Percentiles rank a stretch among this genome's conserved stretches.
These are phyloP conservation scores for Spisula subtruncata DNA, from an alignment of 2,888 invertebrate genomes.

Conservation along the genomic window DNA sequence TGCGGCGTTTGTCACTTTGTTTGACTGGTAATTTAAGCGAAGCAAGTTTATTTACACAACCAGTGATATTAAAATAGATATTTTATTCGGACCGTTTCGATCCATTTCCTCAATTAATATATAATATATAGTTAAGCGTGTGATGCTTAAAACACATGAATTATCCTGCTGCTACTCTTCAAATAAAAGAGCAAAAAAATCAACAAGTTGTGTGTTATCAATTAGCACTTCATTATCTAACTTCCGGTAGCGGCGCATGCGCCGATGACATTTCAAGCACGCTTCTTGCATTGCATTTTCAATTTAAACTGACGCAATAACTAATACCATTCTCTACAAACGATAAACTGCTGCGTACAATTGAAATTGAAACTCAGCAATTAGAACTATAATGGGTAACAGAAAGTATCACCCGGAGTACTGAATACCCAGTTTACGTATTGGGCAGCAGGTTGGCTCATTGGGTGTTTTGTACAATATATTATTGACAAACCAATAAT, in stretches of 20 bases:
- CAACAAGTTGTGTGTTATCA: slow-evolving; percentile 49
- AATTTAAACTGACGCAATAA: slow-evolving; percentile 15
- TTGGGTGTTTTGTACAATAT: too few relatives aligned
- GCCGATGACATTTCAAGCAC: slow-evolving; percentile 19
- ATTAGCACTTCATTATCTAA: slow-evolving; percentile 54
- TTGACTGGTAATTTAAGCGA: background rate
- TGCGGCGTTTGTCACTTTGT: background rate
- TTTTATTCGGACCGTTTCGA: slow-evolving; percentile 28
- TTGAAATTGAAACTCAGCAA: background rate
- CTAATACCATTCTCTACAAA: background rate
- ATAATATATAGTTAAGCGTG: background rate
- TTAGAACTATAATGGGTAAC: too few relatives aligned
- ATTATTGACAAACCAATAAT: too few relatives aligned
- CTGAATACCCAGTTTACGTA: too few relatives aligned
- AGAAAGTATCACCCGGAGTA: too few relatives aligned
- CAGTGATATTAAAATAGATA: slow-evolving; percentile 6
- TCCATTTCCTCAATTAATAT: slow-evolving; percentile 18
- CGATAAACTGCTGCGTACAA: background rate
- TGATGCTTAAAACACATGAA: background rate
- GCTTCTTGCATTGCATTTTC: slow-evolving; percentile 5
- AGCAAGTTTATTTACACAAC: background rate
- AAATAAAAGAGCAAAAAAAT: slow-evolving; percentile 9
- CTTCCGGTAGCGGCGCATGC: slow-evolving; percentile 41
- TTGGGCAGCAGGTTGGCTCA: too few relatives aligned
- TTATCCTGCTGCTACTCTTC: background rate